phyloP scores from a whole-genome alignment of 2,888 invertebrate species.

The Zelleria hepariella region DNA sequence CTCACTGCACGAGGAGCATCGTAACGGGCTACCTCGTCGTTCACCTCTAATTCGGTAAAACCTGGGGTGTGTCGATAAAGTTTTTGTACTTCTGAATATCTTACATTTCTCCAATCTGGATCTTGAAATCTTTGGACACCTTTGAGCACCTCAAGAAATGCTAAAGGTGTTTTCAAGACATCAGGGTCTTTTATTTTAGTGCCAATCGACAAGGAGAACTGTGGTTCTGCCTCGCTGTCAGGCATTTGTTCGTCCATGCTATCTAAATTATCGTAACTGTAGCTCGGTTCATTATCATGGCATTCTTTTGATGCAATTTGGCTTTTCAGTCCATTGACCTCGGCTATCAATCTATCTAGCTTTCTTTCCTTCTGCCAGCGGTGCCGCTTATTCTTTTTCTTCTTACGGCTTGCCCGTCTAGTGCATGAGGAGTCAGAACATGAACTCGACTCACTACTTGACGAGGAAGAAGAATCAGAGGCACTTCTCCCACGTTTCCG shows the following conservation, averaged over 20 bases:
- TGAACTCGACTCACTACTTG: background rate
- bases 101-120: background rate
- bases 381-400: no score
- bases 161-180: background rate
- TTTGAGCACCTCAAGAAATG: background rate
- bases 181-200: background rate
- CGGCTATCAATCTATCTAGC: no score
- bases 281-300: no score
- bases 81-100: constrained; percentile 1
- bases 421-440: no score
- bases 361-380: no score
- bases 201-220: background rate
- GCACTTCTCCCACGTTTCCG: background rate
- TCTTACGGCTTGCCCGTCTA: no score
- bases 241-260: no score
- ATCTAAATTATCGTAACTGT: no score
- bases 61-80: background rate
- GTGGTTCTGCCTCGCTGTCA: background rate
- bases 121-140: background rate
- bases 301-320: no score
- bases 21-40: background rate
- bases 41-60: background rate
- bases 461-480: background rate
- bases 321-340: no score
- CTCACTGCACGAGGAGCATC: background rate